Evolutionary conservation across 2,113 vertebrate genomes (phyloP).

Genomic region (Ophiodon elongatus): DNA sequence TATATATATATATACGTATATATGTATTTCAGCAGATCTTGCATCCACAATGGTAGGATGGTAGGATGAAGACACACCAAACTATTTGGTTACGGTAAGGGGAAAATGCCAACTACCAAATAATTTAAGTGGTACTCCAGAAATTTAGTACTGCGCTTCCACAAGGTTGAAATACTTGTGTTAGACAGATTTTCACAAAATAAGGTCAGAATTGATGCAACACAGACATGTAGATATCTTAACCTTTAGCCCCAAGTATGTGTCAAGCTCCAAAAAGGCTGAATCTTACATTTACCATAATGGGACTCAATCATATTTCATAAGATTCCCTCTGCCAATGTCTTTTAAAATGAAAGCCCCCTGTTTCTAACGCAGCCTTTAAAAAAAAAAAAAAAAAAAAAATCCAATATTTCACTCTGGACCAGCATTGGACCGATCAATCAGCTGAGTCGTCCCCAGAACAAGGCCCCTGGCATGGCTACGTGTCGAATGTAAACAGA

Average conservation of each 20-base stretch:
- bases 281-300: background rate
- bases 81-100: background rate
- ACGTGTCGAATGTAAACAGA: background rate
- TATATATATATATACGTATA: too few species aligned
- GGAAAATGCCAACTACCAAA: background rate
- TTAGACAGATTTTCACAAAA: background rate
- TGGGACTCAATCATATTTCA: background rate
- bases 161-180: background rate
- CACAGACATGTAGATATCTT: background rate
- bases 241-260: background rate
- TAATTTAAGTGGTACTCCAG: background rate
- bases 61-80: background rate
- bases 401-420: background rate
- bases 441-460: background rate
- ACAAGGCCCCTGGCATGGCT: background rate
- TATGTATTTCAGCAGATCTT: background rate
- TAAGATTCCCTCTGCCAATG: background rate
- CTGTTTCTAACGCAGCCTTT: background rate
- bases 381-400: too few species aligned
- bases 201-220: background rate
- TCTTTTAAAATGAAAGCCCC: background rate
- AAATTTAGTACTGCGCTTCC: background rate
- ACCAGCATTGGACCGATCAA: background rate
- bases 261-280: background rate
- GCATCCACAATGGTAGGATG: background rate